These are phyloP conservation scores for Thecophora atra DNA, from an alignment of 2,888 invertebrate genomes.

Conservation along the genomic window DNA sequence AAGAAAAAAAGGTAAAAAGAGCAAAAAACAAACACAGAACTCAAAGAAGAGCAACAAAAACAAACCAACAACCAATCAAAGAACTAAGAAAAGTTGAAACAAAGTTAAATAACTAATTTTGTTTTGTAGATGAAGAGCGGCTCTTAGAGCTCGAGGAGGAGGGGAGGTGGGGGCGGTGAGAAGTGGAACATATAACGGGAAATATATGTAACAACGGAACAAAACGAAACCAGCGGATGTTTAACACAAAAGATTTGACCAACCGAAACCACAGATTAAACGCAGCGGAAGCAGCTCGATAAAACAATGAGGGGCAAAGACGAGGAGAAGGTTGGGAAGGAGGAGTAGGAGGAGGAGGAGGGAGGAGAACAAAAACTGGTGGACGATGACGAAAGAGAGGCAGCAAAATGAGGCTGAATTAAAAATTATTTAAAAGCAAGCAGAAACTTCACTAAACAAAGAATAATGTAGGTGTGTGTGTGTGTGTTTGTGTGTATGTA, in stretches of 20 bases:
- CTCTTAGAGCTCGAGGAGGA: background rate
- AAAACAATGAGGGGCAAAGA: too few relatives aligned
- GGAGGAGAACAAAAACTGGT: background rate
- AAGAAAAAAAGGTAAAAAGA: background rate
- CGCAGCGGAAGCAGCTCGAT: background rate
- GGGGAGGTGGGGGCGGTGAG: background rate
- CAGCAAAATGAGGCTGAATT: too few relatives aligned
- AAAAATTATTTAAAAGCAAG: too few relatives aligned
- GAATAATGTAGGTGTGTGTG: too few relatives aligned
- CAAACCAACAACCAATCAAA: too few relatives aligned
- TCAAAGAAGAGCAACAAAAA: background rate
- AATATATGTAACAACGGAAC: slow-evolving; percentile 4
- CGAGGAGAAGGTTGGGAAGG: too few relatives aligned
- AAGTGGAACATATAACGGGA: background rate
- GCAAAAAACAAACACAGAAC: background rate
- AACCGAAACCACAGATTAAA: slow-evolving; percentile 32
- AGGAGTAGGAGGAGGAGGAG: background rate
- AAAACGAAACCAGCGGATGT: background rate
- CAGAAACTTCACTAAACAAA: too few relatives aligned
- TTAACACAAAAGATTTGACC: slow-evolving; percentile 29
- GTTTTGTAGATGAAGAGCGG: background rate
- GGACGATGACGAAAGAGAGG: too few relatives aligned
- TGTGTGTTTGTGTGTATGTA: too few relatives aligned
- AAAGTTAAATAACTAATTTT: background rate
- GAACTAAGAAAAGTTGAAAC: background rate